These are phyloP conservation scores for Spatulosminthurus flaviceps DNA, from an alignment of 2,888 invertebrate species.

Conservation along the genomic window DNA sequence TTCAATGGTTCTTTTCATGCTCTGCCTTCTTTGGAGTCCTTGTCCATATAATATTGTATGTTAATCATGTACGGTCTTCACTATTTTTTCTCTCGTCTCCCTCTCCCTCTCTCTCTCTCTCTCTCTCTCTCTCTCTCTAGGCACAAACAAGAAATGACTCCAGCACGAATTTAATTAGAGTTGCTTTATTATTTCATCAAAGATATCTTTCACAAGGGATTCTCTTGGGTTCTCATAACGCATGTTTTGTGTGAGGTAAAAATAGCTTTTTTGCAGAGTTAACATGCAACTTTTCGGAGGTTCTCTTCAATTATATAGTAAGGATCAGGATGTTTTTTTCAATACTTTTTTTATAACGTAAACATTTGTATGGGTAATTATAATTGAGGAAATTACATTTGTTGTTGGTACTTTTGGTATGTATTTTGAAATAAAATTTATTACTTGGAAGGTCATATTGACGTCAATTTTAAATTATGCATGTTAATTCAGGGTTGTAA, in stretches of 20 bases:
- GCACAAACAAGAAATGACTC: not conserved
- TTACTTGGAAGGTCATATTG: not conserved
- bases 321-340: too few relatives aligned
- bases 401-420: not conserved
- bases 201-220: not conserved
- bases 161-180: not conserved
- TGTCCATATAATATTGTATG: not conserved
- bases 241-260: too few relatives aligned
- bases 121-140: too few relatives aligned
- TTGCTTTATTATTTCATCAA: constrained; percentile 8
- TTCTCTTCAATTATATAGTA: too few relatives aligned
- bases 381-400: constrained; percentile 4
- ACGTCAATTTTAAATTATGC: constrained; percentile 1
- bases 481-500: not conserved
- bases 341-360: too few relatives aligned
- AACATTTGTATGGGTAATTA: not conserved
- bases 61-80: not conserved
- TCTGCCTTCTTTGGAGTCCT: not conserved
- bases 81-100: too few relatives aligned
- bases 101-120: too few relatives aligned
- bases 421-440: not conserved
- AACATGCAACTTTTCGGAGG: too few relatives aligned
- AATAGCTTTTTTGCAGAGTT: too few relatives aligned
- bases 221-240: not conserved
- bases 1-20: constrained; percentile 1